A percentile compares a stretch with the other conserved stretches of the same genome.
phyloP scores from a whole-genome alignment of 1,140 invertebrate genomes.

The Drosophila punjabiensis region DNA sequence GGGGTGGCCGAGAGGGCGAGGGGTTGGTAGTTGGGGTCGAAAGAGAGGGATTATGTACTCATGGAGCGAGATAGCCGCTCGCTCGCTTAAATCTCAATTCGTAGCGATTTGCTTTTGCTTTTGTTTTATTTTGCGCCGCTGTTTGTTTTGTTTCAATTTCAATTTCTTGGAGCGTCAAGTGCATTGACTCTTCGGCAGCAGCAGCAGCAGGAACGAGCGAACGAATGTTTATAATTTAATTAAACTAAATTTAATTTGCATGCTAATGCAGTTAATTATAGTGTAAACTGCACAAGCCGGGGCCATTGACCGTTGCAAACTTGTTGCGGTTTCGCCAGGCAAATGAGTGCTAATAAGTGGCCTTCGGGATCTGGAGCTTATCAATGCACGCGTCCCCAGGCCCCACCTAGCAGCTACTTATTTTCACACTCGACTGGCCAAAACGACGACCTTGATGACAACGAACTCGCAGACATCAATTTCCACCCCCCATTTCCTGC shows the following conservation, averaged over 20 bases:
- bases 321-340: conserved; percentile 21
- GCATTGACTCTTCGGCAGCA: conserved; percentile 59
- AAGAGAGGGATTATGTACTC: background rate
- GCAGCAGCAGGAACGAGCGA: conserved; percentile 6
- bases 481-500: conserved; percentile 10
- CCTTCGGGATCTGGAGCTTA: conserved; percentile 22
- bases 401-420: conserved; percentile 8
- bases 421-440: conserved; percentile 31
- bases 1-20: background rate
- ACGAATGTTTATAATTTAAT: conserved; percentile 69
- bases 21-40: conserved; percentile 1
- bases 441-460: conserved; percentile 70
- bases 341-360: conserved; percentile 8
- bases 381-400: conserved; percentile 12
- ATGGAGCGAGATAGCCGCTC: conserved; percentile 8
- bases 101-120: conserved; percentile 13
- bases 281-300: conserved; percentile 60
- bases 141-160: conserved; percentile 43
- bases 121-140: conserved; percentile 17
- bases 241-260: conserved; percentile 82
- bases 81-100: conserved; percentile 20
- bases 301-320: conserved; percentile 52
- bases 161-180: conserved; percentile 63
- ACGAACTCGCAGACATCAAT: conserved; percentile 54
- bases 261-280: conserved; percentile 71